Evolutionary conservation across 2,888 invertebrate species (phyloP).

Genomic region (Brachyptera risi): DNA sequence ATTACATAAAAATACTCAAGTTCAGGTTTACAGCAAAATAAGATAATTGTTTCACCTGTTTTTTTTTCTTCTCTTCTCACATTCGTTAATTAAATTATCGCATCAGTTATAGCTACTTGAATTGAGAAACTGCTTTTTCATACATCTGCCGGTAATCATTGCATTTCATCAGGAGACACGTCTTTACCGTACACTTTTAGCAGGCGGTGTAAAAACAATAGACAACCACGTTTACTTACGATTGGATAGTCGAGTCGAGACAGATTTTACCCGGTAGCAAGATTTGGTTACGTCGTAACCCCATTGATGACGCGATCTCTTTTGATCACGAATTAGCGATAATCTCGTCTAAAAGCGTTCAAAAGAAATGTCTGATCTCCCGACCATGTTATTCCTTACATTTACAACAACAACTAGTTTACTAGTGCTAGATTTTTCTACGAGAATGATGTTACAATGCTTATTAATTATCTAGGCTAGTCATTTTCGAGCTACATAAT

Average conservation of each 20-base stretch:
- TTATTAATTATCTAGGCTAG: too few species aligned
- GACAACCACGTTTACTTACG: slow-evolving; percentile 8
- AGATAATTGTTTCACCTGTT: not conserved
- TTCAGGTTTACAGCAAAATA: not conserved
- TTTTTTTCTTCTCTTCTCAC: not conserved
- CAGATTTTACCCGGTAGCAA: slow-evolving; percentile 8
- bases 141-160: slow-evolving; percentile 4
- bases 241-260: not conserved
- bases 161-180: slow-evolving; percentile 1
- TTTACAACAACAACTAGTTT: too few species aligned
- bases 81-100: not conserved
- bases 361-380: not conserved
- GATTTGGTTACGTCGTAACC: not conserved
- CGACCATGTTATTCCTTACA: not conserved
- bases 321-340: not conserved
- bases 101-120: not conserved
- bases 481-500: too few species aligned
- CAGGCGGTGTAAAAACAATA: slow-evolving; percentile 1
- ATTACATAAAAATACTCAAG: too few species aligned
- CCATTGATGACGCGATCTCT: not conserved
- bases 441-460: too few species aligned
- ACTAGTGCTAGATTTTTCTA: too few species aligned
- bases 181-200: not conserved
- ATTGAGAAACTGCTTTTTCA: not conserved
- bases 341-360: not conserved